These are phyloP conservation scores for Stenotaenia linearis DNA, from an alignment of 2,888 invertebrate genomes.

Conservation along the genomic window DNA sequence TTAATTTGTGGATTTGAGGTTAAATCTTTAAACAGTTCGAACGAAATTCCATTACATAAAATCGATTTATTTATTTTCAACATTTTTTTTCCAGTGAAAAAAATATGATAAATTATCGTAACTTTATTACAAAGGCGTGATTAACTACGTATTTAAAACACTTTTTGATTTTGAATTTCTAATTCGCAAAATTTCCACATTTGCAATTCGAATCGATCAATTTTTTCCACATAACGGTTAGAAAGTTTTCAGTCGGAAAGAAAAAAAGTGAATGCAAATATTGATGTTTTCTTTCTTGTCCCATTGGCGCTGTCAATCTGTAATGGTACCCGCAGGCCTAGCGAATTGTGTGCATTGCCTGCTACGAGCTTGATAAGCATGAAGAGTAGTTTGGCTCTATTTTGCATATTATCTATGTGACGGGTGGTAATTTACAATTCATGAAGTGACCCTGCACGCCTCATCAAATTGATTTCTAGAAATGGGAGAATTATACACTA, in stretches of 20 bases:
- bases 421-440: slow-evolving; percentile 24
- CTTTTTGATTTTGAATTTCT: not conserved
- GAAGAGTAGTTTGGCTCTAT: slow-evolving; percentile 8
- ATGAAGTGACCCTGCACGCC: slow-evolving; percentile 18
- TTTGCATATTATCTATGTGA: slow-evolving; percentile 10
- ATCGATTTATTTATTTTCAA: too few species aligned
- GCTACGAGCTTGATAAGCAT: slow-evolving; percentile 6
- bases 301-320: slow-evolving; percentile 14
- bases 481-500: slow-evolving; percentile 24
- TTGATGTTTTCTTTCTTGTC: not conserved
- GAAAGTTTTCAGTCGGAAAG: not conserved
- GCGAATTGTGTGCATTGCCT: slow-evolving; percentile 1
- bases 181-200: not conserved
- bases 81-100: too few species aligned
- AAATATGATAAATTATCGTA: too few species aligned
- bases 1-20: too few species aligned
- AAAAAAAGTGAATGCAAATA: slow-evolving; percentile 7
- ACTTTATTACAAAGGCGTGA: too few species aligned
- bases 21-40: too few species aligned
- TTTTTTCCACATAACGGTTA: not conserved
- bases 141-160: too few species aligned
- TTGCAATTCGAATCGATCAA: not conserved
- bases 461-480: slow-evolving; percentile 15
- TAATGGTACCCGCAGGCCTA: not conserved
- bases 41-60: too few species aligned